Conservation (phyloP, 2,888 invertebrate genomes). For the Cosmopolites sordidus region DNA sequence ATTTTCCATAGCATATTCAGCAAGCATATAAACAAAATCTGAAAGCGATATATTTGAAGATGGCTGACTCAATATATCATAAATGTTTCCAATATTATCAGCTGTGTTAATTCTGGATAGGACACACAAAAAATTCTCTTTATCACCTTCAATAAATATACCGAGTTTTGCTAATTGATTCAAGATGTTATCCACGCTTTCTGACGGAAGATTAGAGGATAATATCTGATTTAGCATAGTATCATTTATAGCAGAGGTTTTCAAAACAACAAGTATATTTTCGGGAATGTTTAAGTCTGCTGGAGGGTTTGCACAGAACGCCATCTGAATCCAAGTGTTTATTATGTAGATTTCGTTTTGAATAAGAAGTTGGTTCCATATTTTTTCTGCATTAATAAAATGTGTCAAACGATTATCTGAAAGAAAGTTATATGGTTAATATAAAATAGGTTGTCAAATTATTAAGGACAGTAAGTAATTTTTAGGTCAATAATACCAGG, state of each 20-base stretch:
- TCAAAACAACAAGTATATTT: slow-evolving; percentile 52
- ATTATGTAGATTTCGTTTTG: slow-evolving; percentile 58
- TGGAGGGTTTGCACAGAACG: slow-evolving; percentile 37
- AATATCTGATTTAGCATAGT: slow-evolving; percentile 57
- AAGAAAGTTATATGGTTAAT: no score
- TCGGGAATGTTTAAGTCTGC: slow-evolving; percentile 44
- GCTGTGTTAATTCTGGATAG: slow-evolving; percentile 59
- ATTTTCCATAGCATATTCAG: slow-evolving; percentile 54
- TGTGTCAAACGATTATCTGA: slow-evolving; percentile 53
- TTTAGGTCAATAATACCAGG: no score
- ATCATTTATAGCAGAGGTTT: slow-evolving; percentile 54
- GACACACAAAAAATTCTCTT: slow-evolving; percentile 53
- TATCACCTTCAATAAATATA: slow-evolving; percentile 59
- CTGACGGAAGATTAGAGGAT: slow-evolving; percentile 52
- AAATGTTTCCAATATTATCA: slow-evolving; percentile 53
- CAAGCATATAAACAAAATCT: slow-evolving; percentile 54
- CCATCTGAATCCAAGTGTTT: slow-evolving; percentile 59
- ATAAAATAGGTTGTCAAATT: no score
- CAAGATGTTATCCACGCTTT: slow-evolving; percentile 57
- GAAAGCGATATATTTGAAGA: slow-evolving; percentile 43
- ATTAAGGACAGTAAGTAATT: no score
- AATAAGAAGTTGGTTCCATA: slow-evolving; percentile 60
- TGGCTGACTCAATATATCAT: slow-evolving; percentile 50
- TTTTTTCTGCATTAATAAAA: slow-evolving; percentile 51
- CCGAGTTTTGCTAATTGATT: slow-evolving; percentile 62